Conservation (phyloP, 2,797 vertebrate species). For the Silurus aristotelis region DNA sequence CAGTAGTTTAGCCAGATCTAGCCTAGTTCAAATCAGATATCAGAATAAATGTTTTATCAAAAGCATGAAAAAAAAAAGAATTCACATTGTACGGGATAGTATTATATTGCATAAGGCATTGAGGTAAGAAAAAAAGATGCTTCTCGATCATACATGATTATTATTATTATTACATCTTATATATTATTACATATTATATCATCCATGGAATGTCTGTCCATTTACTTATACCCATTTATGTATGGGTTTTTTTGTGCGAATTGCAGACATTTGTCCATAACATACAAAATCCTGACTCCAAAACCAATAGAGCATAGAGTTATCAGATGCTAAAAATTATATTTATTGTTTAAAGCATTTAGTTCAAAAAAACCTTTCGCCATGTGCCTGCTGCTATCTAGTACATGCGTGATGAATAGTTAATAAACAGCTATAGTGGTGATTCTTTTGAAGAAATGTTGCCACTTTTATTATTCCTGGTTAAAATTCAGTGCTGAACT, state of each 20-base stretch:
- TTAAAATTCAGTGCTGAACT: conserved; percentile 8
- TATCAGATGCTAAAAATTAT: background rate
- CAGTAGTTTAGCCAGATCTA: background rate
- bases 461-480: background rate
- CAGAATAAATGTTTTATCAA: background rate
- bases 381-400: too few species aligned
- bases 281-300: background rate
- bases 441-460: background rate
- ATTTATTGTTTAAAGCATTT: background rate
- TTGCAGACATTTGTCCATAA: background rate
- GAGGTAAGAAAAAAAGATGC: background rate
- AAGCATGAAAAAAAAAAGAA: background rate
- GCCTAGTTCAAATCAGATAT: too few species aligned
- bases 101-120: background rate
- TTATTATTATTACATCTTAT: too few species aligned
- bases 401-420: background rate
- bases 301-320: background rate
- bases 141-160: too few species aligned
- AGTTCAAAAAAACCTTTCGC: background rate
- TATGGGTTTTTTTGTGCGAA: background rate
- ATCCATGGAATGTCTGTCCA: too few species aligned
- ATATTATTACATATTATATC: too few species aligned
- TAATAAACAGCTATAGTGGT: background rate
- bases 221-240: background rate
- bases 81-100: background rate